Evolutionary conservation across 2,113 vertebrate species (phyloP).

Genomic region (Uria aalge): DNA sequence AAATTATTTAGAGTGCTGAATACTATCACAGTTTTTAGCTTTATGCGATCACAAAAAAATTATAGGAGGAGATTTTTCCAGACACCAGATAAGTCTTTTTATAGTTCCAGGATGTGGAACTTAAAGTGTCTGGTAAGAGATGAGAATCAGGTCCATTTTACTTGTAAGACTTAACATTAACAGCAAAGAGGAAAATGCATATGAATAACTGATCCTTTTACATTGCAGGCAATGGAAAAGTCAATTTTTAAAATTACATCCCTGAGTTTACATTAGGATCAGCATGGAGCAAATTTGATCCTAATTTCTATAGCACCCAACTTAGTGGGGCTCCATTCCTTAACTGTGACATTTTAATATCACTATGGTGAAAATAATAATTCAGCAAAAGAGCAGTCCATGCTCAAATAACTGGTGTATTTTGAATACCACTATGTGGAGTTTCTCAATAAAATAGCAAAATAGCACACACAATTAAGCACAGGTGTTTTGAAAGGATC

Average conservation of each 20-base stretch:
- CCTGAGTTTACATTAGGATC: not conserved
- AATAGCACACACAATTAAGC: not conserved
- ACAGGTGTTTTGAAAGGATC: conserved; percentile 33
- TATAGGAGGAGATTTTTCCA: not conserved
- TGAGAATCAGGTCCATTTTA: not conserved
- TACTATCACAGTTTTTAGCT: not conserved
- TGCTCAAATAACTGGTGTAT: not conserved
- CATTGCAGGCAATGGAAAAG: not conserved
- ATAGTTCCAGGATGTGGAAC: not conserved
- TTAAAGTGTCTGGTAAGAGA: not conserved
- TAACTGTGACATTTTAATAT: not conserved
- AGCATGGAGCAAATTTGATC: not conserved
- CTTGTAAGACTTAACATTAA: not conserved
- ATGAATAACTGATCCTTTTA: not conserved
- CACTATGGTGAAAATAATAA: not conserved
- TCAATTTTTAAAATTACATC: not conserved
- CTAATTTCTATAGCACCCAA: not conserved
- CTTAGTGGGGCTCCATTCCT: not conserved
- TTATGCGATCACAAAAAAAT: not conserved
- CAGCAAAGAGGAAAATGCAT: not conserved
- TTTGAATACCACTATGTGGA: not conserved
- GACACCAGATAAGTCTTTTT: not conserved
- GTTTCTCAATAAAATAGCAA: not conserved
- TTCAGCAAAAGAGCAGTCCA: not conserved
- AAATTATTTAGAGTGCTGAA: not conserved